Conservation (phyloP, 2,888 invertebrate species). For the Protodeltote pygarga region DNA sequence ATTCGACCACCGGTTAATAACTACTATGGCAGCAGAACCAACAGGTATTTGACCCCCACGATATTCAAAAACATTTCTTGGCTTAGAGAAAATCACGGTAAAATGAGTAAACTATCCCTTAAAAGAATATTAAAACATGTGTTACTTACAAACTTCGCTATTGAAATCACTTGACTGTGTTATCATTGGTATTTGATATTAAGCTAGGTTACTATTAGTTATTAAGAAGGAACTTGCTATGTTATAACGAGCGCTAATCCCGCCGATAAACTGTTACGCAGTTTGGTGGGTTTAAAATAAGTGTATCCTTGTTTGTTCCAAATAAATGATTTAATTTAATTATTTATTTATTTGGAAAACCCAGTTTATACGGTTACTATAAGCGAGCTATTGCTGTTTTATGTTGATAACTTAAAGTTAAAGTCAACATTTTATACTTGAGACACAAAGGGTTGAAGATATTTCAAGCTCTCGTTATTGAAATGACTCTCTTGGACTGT, state of each 20-base stretch:
- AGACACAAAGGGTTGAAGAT: slow-evolving; percentile 1
- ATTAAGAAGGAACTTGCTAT: too few species aligned
- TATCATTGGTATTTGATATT: too few species aligned
- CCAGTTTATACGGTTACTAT: background rate
- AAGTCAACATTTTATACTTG: slow-evolving; percentile 6
- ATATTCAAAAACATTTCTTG: background rate
- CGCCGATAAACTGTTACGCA: too few species aligned
- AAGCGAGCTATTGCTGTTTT: slow-evolving; percentile 2
- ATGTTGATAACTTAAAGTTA: slow-evolving; percentile 10
- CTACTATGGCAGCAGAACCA: background rate
- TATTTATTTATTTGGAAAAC: background rate
- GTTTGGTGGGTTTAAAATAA: too few species aligned
- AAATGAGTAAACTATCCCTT: background rate
- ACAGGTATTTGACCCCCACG: background rate
- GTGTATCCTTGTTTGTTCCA: too few species aligned
- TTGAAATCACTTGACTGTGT: too few species aligned
- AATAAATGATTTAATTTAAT: too few species aligned
- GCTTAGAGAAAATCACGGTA: background rate
- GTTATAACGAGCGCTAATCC: too few species aligned
- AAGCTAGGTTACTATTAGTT: too few species aligned
- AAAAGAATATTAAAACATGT: background rate
- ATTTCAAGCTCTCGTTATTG: background rate
- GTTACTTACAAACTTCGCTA: background rate
- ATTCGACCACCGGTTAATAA: background rate
- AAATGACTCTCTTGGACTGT: background rate